These are phyloP conservation scores for Anthopleura xanthogrammica DNA, from an alignment of 92 coral and sea anemone species.

Conservation along the genomic window DNA sequence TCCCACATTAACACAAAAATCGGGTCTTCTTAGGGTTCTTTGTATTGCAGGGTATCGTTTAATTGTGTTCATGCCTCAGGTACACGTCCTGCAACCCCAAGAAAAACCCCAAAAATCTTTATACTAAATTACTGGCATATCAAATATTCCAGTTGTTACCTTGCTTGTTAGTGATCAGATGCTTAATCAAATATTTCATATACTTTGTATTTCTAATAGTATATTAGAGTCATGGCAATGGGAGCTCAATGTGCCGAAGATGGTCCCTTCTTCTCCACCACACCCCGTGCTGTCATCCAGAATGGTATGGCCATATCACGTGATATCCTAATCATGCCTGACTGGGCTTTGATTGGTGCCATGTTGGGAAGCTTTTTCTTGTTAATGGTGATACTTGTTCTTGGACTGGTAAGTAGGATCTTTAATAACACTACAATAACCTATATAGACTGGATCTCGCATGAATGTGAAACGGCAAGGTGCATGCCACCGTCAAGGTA, in stretches of 20 bases:
- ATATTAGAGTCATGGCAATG: conserved; percentile 92
- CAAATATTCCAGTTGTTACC: neutral
- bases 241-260: conserved; percentile 96
- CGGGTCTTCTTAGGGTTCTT: too few species aligned
- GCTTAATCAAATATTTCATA: neutral
- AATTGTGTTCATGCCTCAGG: too few species aligned
- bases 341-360: conserved; percentile 96
- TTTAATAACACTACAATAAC: too few species aligned
- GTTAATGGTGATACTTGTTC: conserved; percentile 70
- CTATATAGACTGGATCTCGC: too few species aligned
- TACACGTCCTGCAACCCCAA: too few species aligned
- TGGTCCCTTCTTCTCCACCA: conserved; percentile 96
- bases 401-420: conserved; percentile 72
- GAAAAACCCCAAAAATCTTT: too few species aligned
- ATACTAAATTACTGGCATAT: too few species aligned
- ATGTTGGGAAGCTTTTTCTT: conserved; percentile 85
- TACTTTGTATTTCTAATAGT: conserved; percentile 39
- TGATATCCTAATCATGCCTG: conserved; percentile 90
- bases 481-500: too few species aligned
- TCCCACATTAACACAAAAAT: too few species aligned
- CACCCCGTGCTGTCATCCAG: conserved; percentile 87
- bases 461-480: too few species aligned
- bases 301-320: conserved; percentile 89
- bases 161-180: neutral
- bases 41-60: too few species aligned